A percentile compares a stretch with the other conserved stretches of the same genome.
phyloP scores from a whole-genome alignment of 2,888 invertebrate species.

The Petrolisthes cinctipes region DNA sequence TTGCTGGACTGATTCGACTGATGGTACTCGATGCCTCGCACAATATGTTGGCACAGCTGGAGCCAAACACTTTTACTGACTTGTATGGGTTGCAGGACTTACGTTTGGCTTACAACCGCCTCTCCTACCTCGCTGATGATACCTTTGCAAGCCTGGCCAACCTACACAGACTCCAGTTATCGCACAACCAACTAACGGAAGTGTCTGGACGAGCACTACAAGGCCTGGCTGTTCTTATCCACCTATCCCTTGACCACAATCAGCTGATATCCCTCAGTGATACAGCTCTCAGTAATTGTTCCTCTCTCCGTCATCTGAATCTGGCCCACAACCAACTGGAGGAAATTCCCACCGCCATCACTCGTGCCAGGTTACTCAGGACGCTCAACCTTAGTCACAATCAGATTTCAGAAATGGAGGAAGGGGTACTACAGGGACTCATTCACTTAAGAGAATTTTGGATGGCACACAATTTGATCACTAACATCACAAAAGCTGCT shows the following conservation, averaged over 20 bases:
- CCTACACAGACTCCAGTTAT: slow-evolving; percentile 88
- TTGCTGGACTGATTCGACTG: slow-evolving; percentile 87
- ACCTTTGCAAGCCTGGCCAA: slow-evolving; percentile 93
- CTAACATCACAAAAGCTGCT: slow-evolving; percentile 71
- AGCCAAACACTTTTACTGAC: slow-evolving; percentile 87
- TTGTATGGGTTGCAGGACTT: slow-evolving; percentile 87
- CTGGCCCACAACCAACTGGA: slow-evolving; percentile 88
- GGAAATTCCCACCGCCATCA: slow-evolving; percentile 83
- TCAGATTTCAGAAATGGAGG: slow-evolving; percentile 83
- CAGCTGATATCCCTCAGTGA: slow-evolving; percentile 85
- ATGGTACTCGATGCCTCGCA: slow-evolving; percentile 88
- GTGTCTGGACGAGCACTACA: slow-evolving; percentile 88
- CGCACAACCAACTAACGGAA: slow-evolving; percentile 86
- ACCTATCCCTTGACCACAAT: slow-evolving; percentile 89
- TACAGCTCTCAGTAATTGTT: slow-evolving; percentile 90
- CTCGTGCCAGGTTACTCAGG: slow-evolving; percentile 86
- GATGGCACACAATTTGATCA: slow-evolving; percentile 70
- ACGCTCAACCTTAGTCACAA: slow-evolving; percentile 94
- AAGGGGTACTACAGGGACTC: slow-evolving; percentile 86
- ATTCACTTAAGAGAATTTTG: slow-evolving; percentile 75
- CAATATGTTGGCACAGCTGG: slow-evolving; percentile 83
- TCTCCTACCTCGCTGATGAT: slow-evolving; percentile 86
- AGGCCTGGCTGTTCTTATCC: slow-evolving; percentile 87
- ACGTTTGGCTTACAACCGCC: slow-evolving; percentile 85
- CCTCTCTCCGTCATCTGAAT: slow-evolving; percentile 89